Evolutionary conservation across 1,140 invertebrate genomes (phyloP), one percentile per base, ranked within the genome.

Genomic region (Eurytemora carolleeae): DNA sequence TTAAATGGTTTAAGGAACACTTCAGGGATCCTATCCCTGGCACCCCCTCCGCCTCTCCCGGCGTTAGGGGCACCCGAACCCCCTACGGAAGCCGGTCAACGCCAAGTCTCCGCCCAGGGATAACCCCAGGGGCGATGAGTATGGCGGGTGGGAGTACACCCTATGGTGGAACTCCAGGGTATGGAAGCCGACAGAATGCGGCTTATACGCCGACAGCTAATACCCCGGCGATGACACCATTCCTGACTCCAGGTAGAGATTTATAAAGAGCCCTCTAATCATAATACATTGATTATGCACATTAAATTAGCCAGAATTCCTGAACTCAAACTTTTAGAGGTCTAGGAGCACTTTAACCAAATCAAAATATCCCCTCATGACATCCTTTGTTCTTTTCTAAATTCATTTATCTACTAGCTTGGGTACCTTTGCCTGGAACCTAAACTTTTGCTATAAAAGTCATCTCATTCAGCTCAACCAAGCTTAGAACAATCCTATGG

Each of bases 1-100:
- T 99, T 65, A 80, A 85, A 58, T 99, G 93, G 92, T 99, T 98
- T 71, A 98, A 98, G 70, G 87, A 93, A 71, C 91, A 98, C 70
- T 98, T 93, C 76, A 75, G 87, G 57, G 90, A 96, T 69, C 85
- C 89, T 0, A 79, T 88, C 56, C 87, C 87, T 15, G 79, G 79
- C 1, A 88, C 86, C 17, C 86, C 86, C 0, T 78, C 62, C 68
- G 67, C 64, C 53, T 84, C 85, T 19, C 83, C 83, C 0, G 75
- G 80, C 53, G 76, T 78, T 2, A 74, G 76, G 21, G 74, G 76
- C 3, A 74, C 77, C 0, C 77, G 82, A 63, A 84, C 84, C 12
- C 79, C 82, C 0, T 82, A 81, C 67, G 31, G 31, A 12, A 12
- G 7, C 7, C 71, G 70, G 20, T 66, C 67, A 17, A 79, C 67